Conservation (phyloP, 2,113 vertebrate species). For the Zosterops pallidus region DNA sequence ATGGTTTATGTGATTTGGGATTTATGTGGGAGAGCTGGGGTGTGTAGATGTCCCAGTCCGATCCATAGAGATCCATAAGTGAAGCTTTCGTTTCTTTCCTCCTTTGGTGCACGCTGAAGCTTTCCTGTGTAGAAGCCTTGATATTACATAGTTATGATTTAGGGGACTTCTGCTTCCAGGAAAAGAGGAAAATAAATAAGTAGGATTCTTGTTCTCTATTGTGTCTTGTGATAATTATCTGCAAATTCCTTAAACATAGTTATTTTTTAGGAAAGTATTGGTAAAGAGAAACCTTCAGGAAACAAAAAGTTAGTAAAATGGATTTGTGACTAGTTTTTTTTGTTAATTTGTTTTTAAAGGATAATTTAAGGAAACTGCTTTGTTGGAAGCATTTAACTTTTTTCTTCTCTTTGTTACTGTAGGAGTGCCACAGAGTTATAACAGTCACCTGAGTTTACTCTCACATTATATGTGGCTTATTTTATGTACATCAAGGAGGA, state of each 20-base stretch:
- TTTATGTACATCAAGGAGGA: constrained; percentile 16
- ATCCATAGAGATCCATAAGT: accelerated
- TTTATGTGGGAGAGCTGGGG: background rate
- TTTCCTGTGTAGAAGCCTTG: background rate
- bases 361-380: background rate
- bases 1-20: background rate
- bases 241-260: background rate
- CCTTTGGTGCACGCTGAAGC: background rate
- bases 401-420: background rate
- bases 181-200: background rate
- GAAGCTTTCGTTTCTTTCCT: background rate
- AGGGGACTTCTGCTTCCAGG: background rate
- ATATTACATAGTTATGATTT: background rate
- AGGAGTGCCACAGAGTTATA: background rate
- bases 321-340: background rate
- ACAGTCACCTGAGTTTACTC: background rate
- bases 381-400: background rate
- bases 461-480: background rate
- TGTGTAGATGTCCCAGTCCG: background rate
- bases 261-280: background rate
- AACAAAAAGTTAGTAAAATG: background rate
- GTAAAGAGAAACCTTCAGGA: background rate
- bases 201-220: background rate
- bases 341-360: background rate
- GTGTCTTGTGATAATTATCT: background rate